Evolutionary conservation across 2,113 vertebrate species (phyloP), one percentile per base, ranked within the genome.

Genomic region (Alethe diademata): DNA sequence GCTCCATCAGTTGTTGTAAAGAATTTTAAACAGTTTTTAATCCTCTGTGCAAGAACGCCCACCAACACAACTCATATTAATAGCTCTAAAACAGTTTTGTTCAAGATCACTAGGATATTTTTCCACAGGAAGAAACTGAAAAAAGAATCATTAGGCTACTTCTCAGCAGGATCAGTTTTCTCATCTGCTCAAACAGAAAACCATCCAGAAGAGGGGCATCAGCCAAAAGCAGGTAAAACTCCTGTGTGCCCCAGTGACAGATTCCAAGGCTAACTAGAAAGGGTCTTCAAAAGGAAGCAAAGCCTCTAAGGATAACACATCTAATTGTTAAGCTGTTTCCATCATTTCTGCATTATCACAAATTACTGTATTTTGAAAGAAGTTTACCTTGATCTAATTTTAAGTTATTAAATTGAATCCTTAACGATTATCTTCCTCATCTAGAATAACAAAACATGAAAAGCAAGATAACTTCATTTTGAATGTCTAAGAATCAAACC

Each of bases 11-110:
- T 83, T 66, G 66, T 65, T 75, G 29, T 17, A 33, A 90, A 83
- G 60, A 91, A 91, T 84, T 86, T 73, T 19, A 78, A 93, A 19
- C 6, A 53, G 67, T 84, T 86, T 80, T 76, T 53, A 76, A 92
- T 86, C 50, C 60, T 95, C 74, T 71, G 23, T 89, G 67, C 79
- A 88, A 83, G 58, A 80, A 87, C 38, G 53, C 62, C 85, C 81
- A 94, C 85, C 85, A 92, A 96, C 58, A 96, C 62, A 82, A 57
- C 33, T 61, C 1, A 1, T 50, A 85, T 88, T 82, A 96, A 95
- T 64, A 96, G 58, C 81, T 79, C 74, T 42, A 58, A 57, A 85
- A 82, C 24, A 64, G 19, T 95, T 85, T 19, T 69, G 35, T 24
- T 79, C 45, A 45, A 82, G 58, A 60, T 62, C 48, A 57, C 36